Evolutionary conservation across 2,113 vertebrate species (phyloP), one percentile per base, ranked within the genome.

Genomic region (Myotis davidii): DNA sequence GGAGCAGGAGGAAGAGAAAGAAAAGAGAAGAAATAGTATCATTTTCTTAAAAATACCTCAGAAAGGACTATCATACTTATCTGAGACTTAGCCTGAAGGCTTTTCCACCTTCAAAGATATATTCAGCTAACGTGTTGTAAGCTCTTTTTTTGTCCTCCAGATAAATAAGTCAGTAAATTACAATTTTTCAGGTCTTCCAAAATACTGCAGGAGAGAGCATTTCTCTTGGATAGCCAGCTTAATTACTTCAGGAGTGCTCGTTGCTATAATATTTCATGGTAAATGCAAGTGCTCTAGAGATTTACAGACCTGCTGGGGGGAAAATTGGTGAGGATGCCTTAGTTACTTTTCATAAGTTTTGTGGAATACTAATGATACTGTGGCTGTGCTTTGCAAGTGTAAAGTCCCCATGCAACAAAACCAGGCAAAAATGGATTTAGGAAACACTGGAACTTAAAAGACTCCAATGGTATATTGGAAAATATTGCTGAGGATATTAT

Each of bases 131-230:
- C 9, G 23, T 34, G 52, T 10, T 76, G 21, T 77, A 79, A 70
- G 1, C 84, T 32, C 20, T 76, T 84, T 13, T 45, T 76, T 85
- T 83, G 65, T 3, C 3, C 0, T 34, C 20, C 27, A 85, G 77
- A 86, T 52, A 64, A 95, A 50, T n/a, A 69, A 88, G 29, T 77
- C 29, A 52, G 8, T 85, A 91, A 94, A 87, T 86, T 76, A 79
- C 20, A 81, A 2, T 82, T 23, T 8, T 88, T 20, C 34, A 84
- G 32, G 14, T 76, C 39, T 94, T 69, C 29, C 27, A 77, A 89
- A 92, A 95, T 45, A 72, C 18, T 54, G 0, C 37, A 87, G 21
- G 76, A 95, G 94, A 90, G 37, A 88, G n/a, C 32, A 87, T 77
- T 94, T 69, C 42, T 79, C n/a, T 86, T 42, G 45, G 29, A 59